Percentiles rank a stretch among this genome's conserved stretches.
These are phyloP conservation scores for Melanotaenia trifasciata DNA, from an alignment of 2,797 vertebrate genomes.

Conservation along the genomic window DNA sequence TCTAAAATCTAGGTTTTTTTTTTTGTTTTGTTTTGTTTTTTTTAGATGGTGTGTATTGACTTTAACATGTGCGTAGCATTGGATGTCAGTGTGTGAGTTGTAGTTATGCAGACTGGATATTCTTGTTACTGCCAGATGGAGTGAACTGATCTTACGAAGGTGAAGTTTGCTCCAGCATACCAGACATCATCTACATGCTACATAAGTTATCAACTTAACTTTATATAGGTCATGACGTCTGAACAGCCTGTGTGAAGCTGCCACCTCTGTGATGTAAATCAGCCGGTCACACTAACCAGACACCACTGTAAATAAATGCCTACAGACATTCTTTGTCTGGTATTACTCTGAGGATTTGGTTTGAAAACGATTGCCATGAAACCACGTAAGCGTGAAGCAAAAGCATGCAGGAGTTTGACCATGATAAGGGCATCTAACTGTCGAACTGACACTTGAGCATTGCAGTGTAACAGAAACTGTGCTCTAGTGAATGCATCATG, in stretches of 20 bases:
- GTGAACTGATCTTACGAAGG: conserved; percentile 27
- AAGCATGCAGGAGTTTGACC: conserved; percentile 47
- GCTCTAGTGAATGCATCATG: background rate
- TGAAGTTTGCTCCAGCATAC: conserved; percentile 22
- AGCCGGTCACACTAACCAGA: background rate
- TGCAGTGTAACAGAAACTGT: conserved; percentile 23
- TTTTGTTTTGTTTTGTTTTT: background rate
- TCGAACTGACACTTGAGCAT: conserved; percentile 38
- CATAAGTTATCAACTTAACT: conserved; percentile 4
- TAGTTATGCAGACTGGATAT: conserved; percentile 28
- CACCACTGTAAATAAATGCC: background rate
- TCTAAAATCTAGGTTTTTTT: conserved; percentile 1
- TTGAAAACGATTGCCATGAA: conserved; percentile 27
- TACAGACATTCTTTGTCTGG: background rate
- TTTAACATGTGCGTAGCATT: conserved; percentile 1
- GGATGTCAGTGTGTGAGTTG: conserved; percentile 3
- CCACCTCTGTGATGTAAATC: background rate
- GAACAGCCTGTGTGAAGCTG: background rate
- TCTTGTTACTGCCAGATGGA: conserved; percentile 19
- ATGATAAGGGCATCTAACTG: conserved; percentile 64
- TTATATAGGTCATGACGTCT: background rate
- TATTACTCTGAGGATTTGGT: conserved; percentile 15
- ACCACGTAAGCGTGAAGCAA: conserved; percentile 25
- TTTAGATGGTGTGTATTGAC: background rate
- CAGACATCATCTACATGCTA: conserved; percentile 26